Base-by-base conservation (phyloP, 2,888 invertebrate genomes). In the Carcina quercana region DNA sequence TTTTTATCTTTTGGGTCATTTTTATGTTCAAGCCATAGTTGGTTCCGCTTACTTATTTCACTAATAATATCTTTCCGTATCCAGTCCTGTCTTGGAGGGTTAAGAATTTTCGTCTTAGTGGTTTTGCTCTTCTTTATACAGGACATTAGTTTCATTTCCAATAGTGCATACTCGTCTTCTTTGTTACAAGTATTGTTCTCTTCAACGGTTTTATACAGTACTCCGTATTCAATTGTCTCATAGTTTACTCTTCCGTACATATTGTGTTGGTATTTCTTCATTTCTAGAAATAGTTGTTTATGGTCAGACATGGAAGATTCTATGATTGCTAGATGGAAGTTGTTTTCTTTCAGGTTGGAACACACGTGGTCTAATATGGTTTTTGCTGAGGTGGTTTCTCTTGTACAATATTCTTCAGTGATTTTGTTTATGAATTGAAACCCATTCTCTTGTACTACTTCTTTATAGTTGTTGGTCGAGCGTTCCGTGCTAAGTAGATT, bases 301-400 rank as follows among this genome's bases (percentile, higher is more conserved):
- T n/a, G n/a, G n/a, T n/a, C n/a, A n/a, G n/a, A 40, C 25, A 38
- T 25, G n/a, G 33, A n/a, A 10, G 38, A 30, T 8, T 39, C 38
- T 14, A 41, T 29, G 6, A 45, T 28, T 8, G 43, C 25, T 8
- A 45, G 13, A 14, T 38, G 25, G 10, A 42, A 42, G 2, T 15
- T 5, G n/a, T 37, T 25, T 5, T 38, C 20, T 11, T 13, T 30
- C 14, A 43, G 8, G 10, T 40, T 42, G n/a, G 40, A 29, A 13
- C 30, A 35, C 1, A 43, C 22, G 14, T 46, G 43, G 19, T 47
- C 44, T 28, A 44, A 13, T 10, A 44, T 24, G 3, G 40, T 26
- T n/a, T 38, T 35, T 15, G 28, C 32, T 6, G 20, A 33, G 3
- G 13, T 13, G 0, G 37, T 43, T 25, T 39, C 33, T 3, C 43